Conservation (phyloP, 2,797 vertebrate species). For the Aselliscus stoliczkanus region DNA sequence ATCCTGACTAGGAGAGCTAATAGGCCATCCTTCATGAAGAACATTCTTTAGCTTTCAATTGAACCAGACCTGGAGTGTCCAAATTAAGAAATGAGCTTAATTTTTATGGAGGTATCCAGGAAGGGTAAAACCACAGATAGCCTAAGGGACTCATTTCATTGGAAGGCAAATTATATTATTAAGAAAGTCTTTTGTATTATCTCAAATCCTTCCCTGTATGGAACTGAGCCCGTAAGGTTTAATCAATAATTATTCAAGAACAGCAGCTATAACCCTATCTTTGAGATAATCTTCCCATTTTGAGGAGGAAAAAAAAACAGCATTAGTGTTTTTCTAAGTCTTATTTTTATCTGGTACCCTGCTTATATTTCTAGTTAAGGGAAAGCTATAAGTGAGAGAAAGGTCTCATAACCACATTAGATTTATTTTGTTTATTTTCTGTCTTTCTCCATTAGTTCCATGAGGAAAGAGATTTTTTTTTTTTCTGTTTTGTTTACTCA, state of each 20-base stretch:
- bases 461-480: not conserved
- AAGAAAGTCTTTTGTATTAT: not conserved
- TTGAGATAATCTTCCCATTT: not conserved
- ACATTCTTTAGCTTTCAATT: not conserved
- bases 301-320: not conserved
- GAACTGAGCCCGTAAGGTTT: not conserved
- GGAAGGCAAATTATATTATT: not conserved
- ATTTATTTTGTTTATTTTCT: not conserved
- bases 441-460: not conserved
- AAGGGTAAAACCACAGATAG: not conserved
- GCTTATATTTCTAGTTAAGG: not conserved
- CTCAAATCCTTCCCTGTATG: not conserved
- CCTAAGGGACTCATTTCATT: not conserved
- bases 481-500: not conserved
- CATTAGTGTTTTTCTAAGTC: not conserved
- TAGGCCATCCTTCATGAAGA: not conserved
- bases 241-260: not conserved
- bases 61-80: not conserved
- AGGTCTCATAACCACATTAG: not conserved
- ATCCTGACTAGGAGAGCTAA: not conserved
- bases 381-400: not conserved
- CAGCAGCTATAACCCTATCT: not conserved
- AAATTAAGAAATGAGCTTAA: not conserved
- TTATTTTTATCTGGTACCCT: not conserved
- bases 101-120: not conserved